Percentiles rank a stretch among this genome's conserved stretches.
Conservation (phyloP, 92 coral and sea anemone genomes). For the Epizoanthus scotinus region DNA sequence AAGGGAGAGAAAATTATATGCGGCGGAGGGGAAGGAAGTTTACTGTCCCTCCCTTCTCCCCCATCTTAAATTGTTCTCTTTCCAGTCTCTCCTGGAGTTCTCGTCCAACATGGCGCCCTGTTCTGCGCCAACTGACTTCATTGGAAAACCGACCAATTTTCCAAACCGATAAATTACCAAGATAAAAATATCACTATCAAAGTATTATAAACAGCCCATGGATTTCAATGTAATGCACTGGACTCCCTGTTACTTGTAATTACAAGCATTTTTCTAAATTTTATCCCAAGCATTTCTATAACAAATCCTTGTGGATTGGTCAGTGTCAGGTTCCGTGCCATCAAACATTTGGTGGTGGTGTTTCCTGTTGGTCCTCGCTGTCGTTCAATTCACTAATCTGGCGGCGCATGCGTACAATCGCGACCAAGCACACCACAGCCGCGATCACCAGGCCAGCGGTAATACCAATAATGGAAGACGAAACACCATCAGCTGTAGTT, state of each 20-base stretch:
- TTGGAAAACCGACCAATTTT: too few relatives aligned
- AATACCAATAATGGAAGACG: slow-evolving; percentile 13
- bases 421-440: slow-evolving; percentile 25
- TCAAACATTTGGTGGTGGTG: slow-evolving; percentile 9
- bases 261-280: slow-evolving; percentile 15
- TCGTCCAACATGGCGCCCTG: too few relatives aligned
- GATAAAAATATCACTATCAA: background rate
- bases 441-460: slow-evolving; percentile 14
- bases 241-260: background rate
- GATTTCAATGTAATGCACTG: background rate
- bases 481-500: slow-evolving; percentile 9
- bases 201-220: background rate
- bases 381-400: slow-evolving; percentile 2
- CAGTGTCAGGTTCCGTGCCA: background rate
- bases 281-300: background rate
- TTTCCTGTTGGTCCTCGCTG: background rate
- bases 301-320: slow-evolving; percentile 5
- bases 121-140: too few relatives aligned
- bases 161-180: too few relatives aligned
- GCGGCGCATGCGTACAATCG: slow-evolving; percentile 35
- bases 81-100: too few relatives aligned
- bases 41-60: too few relatives aligned
- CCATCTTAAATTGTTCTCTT: too few relatives aligned
- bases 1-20: too few relatives aligned
- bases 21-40: too few relatives aligned